A percentile compares a stretch with the other conserved stretches of the same genome.
These are phyloP conservation scores for Folsomia manolachei DNA, from an alignment of 2,888 invertebrate genomes.

Conservation along the genomic window DNA sequence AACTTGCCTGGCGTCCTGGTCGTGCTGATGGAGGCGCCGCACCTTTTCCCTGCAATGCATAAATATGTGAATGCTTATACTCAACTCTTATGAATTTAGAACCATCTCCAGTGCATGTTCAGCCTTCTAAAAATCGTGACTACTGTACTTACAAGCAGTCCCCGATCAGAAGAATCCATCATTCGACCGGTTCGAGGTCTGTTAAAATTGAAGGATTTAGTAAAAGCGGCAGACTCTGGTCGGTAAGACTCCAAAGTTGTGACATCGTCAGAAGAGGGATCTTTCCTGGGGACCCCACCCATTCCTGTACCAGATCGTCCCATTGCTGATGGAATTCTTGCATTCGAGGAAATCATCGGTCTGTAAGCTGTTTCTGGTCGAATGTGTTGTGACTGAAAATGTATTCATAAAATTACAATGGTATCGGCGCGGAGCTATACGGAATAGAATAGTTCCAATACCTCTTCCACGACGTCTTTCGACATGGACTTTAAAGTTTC, in stretches of 20 bases:
- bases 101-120: no score
- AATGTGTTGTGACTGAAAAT: background rate
- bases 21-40: background rate
- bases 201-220: conserved; percentile 27
- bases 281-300: background rate
- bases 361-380: conserved; percentile 32
- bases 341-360: conserved; percentile 2
- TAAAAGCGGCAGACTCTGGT: conserved; percentile 40
- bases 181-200: conserved; percentile 34
- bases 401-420: background rate
- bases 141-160: no score
- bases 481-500: conserved; percentile 36
- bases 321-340: background rate
- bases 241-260: conserved; percentile 34
- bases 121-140: no score
- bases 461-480: conserved; percentile 40
- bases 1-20: background rate
- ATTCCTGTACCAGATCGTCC: background rate
- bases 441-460: no score
- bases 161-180: conserved; percentile 21
- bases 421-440: background rate
- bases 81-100: no score
- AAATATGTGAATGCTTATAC: background rate
- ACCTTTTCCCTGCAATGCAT: background rate
- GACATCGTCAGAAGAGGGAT: conserved; percentile 23